These are phyloP conservation scores for Gastrophysa polygoni DNA, from an alignment of 2,888 invertebrate species.

Conservation along the genomic window DNA sequence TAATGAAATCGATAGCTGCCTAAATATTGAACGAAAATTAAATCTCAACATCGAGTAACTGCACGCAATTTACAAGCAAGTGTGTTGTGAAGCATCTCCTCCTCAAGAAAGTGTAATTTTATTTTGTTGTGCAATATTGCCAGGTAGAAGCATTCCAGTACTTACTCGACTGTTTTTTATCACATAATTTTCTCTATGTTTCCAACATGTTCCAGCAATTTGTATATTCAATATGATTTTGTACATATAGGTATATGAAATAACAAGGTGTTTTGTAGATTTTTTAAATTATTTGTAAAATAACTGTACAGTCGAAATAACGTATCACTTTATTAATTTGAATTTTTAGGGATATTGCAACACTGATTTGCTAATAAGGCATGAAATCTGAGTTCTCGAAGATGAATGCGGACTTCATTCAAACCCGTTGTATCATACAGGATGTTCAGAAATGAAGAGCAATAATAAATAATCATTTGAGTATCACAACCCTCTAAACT, in stretches of 20 bases:
- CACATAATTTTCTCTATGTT: conserved; percentile 18
- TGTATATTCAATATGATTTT: conserved; percentile 26
- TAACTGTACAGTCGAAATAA: conserved; percentile 31
- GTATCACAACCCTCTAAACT: no score
- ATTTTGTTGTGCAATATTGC: conserved; percentile 28
- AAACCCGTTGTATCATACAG: no score
- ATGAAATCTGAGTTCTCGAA: not conserved
- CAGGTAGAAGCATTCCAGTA: conserved; percentile 18
- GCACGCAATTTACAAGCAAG: not conserved
- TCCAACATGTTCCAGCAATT: conserved; percentile 13
- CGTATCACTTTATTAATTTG: conserved; percentile 3
- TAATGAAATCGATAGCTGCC: not conserved
- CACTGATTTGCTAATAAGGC: not conserved
- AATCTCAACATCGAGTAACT: conserved; percentile 5
- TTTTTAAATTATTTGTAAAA: conserved; percentile 37
- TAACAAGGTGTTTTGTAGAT: conserved; percentile 28
- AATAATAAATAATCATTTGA: no score
- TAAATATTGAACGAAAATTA: not conserved
- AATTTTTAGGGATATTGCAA: not conserved
- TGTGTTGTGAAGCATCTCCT: not conserved
- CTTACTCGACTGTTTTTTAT: not conserved
- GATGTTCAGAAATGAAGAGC: no score
- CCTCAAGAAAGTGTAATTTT: conserved; percentile 7
- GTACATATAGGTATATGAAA: conserved; percentile 29
- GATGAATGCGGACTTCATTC: no score